Evolutionary conservation across 2,888 invertebrate genomes (phyloP).

Genomic region (Meteorus colon): DNA sequence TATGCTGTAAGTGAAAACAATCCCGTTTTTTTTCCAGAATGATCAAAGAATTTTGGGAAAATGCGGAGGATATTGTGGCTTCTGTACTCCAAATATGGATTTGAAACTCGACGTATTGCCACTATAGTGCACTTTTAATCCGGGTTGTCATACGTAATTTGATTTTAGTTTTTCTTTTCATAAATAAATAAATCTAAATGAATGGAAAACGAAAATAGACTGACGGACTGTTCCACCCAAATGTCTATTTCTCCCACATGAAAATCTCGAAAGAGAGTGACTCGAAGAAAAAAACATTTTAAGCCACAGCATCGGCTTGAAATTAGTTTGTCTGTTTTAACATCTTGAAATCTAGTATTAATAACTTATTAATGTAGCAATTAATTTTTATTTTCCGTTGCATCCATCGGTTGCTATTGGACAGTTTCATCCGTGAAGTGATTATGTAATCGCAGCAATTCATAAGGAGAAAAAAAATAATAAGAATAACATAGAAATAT

Average conservation of each 20-base stretch:
- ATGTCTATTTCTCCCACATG: neutral
- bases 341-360: conserved; percentile 39
- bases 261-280: neutral
- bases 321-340: neutral
- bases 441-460: neutral
- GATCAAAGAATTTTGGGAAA: conserved; percentile 77
- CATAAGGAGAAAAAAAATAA: neutral
- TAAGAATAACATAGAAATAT: neutral
- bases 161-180: neutral
- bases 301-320: neutral
- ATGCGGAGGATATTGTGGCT: conserved; percentile 85
- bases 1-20: neutral
- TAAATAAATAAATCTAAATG: neutral
- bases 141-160: neutral
- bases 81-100: conserved; percentile 74
- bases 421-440: neutral
- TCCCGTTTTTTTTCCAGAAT: conserved; percentile 71
- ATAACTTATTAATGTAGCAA: conserved; percentile 43
- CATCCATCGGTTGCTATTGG: neutral
- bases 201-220: neutral
- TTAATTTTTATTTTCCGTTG: conserved; percentile 29
- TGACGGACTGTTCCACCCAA: neutral
- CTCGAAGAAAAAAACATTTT: neutral
- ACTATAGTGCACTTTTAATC: conserved; percentile 52
- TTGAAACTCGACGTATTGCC: conserved; percentile 67